A percentile compares a stretch with the other conserved stretches of the same genome.
Conservation (phyloP, 2,888 invertebrate genomes). For the Leistus spinibarbis region DNA sequence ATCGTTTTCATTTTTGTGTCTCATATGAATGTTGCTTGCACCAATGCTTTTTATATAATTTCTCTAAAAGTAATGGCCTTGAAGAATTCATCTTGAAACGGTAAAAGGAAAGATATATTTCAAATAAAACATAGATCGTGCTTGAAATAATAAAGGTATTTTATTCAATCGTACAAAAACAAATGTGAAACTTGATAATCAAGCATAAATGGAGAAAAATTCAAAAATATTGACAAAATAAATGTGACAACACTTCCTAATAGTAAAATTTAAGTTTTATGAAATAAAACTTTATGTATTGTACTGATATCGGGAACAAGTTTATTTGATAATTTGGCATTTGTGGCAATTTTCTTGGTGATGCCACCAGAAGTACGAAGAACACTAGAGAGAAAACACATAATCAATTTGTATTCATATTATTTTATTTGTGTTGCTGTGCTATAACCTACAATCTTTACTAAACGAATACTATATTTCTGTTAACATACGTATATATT, state of each 20-base stretch:
- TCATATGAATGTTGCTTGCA: too few relatives aligned
- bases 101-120: too few relatives aligned
- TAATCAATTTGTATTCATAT: too few relatives aligned
- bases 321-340: constrained; percentile 48
- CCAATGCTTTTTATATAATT: too few relatives aligned
- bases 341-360: constrained; percentile 42
- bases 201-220: neutral
- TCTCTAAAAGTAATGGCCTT: too few relatives aligned
- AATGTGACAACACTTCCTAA: neutral
- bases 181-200: neutral
- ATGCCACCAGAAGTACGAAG: constrained; percentile 37
- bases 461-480: neutral
- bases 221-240: neutral
- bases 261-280: constrained; percentile 41
- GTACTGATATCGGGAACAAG: constrained; percentile 71
- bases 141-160: neutral
- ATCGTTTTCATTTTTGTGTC: too few relatives aligned
- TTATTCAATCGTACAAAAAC: neutral
- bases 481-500: too few relatives aligned
- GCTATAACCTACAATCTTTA: too few relatives aligned
- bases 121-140: neutral
- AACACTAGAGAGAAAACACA: constrained; percentile 42
- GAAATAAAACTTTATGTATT: constrained; percentile 73
- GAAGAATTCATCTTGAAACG: too few relatives aligned
- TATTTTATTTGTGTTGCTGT: too few relatives aligned